Base-by-base conservation (phyloP, 2,113 vertebrate species). In the Coreoperca whiteheadi region DNA sequence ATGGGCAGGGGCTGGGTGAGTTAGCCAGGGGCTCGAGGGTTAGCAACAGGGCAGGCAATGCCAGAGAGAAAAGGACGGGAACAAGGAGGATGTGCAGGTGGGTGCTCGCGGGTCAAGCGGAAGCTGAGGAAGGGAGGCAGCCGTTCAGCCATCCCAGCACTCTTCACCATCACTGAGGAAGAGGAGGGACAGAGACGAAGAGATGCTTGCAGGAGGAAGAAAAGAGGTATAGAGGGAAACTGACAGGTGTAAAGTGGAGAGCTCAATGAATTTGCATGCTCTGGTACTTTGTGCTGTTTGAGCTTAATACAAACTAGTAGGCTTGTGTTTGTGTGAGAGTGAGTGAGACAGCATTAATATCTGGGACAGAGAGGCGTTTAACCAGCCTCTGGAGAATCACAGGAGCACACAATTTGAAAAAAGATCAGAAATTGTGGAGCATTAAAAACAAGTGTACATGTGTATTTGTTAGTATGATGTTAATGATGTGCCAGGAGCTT, bases 111-210 rank as follows among this genome's bases (percentile, higher is more conserved):
- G 93, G 94, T 82, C 95, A 96, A 91, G 86, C 95, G 96, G 89
- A 96, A 95, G 68, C 82, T 96, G 92, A 97, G 96, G 94, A 98
- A 96, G 93, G 94, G 93, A 87, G 93, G 93, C 89, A 91, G 95
- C 90, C 96, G 96, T 85, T 94, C 96, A 53, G 87, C 91, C 87
- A 94, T 96, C 70, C 94, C 95, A 28, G 94, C 95, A 67, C 96
- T 99, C 72, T 99, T 98, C 93, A 99, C 98, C 92, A 99, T 99
- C 93, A 96, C 94, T 6, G 98, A 99, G 95, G 98, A 99, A 91
- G 98, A 99, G 73, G 98, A 99, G 86, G 97, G 96, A 92, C 97
- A 96, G 82, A 97, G 93, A 94, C 95, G 93, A 61, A 91, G 72
- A 87, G 46, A 84, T 67, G 89, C 83, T 82, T 66, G 81, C 84